Evolutionary conservation across 2,113 vertebrate genomes (phyloP).

Genomic region (Acanthochromis polyacanthus): DNA sequence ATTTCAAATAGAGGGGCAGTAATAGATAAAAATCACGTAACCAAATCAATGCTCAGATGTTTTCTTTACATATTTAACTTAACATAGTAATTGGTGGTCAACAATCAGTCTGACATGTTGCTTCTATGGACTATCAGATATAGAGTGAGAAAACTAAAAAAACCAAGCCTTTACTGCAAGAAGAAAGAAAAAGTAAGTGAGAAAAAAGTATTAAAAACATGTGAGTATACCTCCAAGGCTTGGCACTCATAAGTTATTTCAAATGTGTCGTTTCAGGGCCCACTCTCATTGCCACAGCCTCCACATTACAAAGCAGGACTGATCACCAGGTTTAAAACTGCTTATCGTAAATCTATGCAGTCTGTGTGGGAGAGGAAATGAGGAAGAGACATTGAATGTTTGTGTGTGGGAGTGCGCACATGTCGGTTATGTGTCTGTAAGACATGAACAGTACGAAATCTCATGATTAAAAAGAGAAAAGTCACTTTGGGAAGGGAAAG

Average conservation of each 20-base stretch:
- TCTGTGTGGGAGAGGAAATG: slow-evolving; percentile 41
- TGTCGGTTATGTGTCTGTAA: not conserved
- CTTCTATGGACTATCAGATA: too few relatives aligned
- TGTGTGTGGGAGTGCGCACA: slow-evolving; percentile 9
- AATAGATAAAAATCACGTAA: too few relatives aligned
- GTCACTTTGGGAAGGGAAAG: slow-evolving; percentile 22
- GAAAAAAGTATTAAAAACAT: not conserved
- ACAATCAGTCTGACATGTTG: too few relatives aligned
- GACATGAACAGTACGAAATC: slow-evolving; percentile 37
- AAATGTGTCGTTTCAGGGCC: not conserved
- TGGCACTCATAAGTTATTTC: slow-evolving; percentile 1
- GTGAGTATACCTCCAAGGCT: not conserved
- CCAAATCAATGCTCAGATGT: too few relatives aligned
- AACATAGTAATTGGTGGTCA: too few relatives aligned
- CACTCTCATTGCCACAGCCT: not conserved
- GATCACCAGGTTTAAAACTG: slow-evolving; percentile 13
- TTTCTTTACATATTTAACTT: too few relatives aligned
- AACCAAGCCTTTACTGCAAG: not conserved
- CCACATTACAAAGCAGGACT: too few relatives aligned
- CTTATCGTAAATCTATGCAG: slow-evolving; percentile 9
- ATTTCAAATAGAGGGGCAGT: too few relatives aligned
- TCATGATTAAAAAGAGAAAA: slow-evolving; percentile 52
- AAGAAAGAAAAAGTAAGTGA: not conserved
- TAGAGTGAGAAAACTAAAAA: not conserved
- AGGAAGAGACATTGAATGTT: slow-evolving; percentile 28